Evolutionary conservation across 2,888 invertebrate genomes (phyloP), one percentile per base, ranked within the genome.

Genomic region (Herminia tarsipennalis): DNA sequence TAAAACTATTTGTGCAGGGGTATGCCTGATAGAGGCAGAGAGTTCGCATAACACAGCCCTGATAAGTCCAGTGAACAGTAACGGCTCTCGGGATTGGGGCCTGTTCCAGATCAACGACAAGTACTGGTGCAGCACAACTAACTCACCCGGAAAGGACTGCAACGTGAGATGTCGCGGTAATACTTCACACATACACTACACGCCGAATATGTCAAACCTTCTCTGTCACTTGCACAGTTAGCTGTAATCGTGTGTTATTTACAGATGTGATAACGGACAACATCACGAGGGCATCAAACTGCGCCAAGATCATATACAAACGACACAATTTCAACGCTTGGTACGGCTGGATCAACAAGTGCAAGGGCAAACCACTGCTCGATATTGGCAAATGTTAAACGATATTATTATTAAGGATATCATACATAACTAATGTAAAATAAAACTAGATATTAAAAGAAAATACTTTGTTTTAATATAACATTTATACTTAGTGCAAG

Each of bases 41-140:
- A 93, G 92, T 56, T 58, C 75, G 0, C 73, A 90, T 2, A 78
- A 85, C 53, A 92, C 93, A 0, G 74, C 79, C 36, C 83, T 81
- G 17, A 65, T 85, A 20, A 86, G 90, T 0, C 78, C 58, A 5
- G 48, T 66, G 4, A 93, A 93, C 65, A 64, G 50, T 27, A 86
- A 93, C 69, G 92, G 93, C 0, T 88, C 88, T 28, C 70, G 71
- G 16, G 90, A 92, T 76, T 88, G 86, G 70, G 92, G 92, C 0
- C 91, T 92, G 38, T 89, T 87, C 76, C 88, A 87, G 71, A 84
- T 88, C 52, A 88, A 85, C 56, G 82, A 83, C 66, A 76, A 71
- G 21, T 83, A 81, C 62, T 89, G 86, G 86, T 89, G 88, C 67
- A 78, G 68, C 55, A 73, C 67, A 14, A 75, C 73, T 3, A 47